Percentiles rank a stretch among this genome's conserved stretches.
phyloP scores from a whole-genome alignment of 2,888 invertebrate genomes.

The Buathra laborator region DNA sequence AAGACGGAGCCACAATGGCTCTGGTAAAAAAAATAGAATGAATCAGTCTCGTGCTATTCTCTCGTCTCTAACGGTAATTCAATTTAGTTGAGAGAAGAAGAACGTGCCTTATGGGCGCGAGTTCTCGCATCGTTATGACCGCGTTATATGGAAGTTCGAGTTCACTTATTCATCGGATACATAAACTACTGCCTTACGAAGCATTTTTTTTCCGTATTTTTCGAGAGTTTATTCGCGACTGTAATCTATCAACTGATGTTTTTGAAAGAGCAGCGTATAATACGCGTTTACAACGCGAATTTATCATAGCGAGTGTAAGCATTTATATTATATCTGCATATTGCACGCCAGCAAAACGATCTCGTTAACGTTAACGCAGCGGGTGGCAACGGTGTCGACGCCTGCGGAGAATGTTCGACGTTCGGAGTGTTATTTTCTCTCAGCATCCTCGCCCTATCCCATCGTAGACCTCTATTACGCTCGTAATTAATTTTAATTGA shows the following conservation, averaged over 20 bases:
- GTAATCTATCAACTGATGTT: background rate
- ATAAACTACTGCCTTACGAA: background rate
- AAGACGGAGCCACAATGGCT: conserved; percentile 34
- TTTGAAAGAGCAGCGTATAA: background rate
- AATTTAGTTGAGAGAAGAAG: conserved; percentile 47
- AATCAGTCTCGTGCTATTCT: conserved; percentile 2
- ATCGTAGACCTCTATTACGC: conserved; percentile 47
- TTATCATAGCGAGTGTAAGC: conserved; percentile 21
- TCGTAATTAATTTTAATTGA: conserved; percentile 69
- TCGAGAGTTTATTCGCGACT: background rate
- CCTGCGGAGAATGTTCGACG: conserved; percentile 40
- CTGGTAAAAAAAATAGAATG: conserved; percentile 7
- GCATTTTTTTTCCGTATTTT: background rate
- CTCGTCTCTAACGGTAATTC: conserved; percentile 53
- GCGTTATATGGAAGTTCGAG: conserved; percentile 14
- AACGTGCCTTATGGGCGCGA: conserved; percentile 24
- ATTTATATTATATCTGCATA: background rate
- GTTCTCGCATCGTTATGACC: background rate
- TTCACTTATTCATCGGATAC: conserved; percentile 14
- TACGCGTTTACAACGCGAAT: conserved; percentile 5
- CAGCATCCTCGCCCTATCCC: background rate
- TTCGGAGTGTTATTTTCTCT: conserved; percentile 39
- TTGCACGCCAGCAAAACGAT: conserved; percentile 31
- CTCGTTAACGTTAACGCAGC: conserved; percentile 58
- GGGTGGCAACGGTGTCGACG: conserved; percentile 41